These are phyloP conservation scores for Anthopleura sola DNA, from an alignment of 64 coral and sea anemone species.

Conservation along the genomic window DNA sequence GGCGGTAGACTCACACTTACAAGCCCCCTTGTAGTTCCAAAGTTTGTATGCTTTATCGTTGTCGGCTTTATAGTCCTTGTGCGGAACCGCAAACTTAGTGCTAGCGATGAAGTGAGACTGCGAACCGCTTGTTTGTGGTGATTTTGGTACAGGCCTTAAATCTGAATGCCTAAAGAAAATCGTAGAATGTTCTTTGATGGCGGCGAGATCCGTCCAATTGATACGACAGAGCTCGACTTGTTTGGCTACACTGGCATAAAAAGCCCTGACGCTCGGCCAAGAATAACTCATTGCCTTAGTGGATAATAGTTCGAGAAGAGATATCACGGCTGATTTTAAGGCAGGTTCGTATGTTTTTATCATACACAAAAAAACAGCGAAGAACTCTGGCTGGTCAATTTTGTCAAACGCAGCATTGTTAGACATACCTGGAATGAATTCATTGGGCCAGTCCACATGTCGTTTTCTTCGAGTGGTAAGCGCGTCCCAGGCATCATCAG, in stretches of 20 bases:
- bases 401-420: background rate
- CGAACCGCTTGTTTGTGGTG: background rate
- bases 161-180: conserved; percentile 36
- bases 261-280: background rate
- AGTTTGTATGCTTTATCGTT: too few species aligned
- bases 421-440: background rate
- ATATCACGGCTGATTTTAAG: background rate
- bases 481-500: too few species aligned
- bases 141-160: background rate
- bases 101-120: background rate
- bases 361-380: background rate
- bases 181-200: background rate
- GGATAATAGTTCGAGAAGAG: background rate
- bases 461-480: too few species aligned
- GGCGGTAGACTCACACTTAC: background rate
- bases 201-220: background rate
- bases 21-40: conserved; percentile 16
- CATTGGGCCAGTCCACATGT: too few species aligned
- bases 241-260: background rate
- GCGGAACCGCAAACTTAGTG: background rate
- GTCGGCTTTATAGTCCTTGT: background rate
- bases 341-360: background rate
- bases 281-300: conserved; percentile 15
- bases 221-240: conserved; percentile 17
- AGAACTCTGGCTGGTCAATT: background rate